phyloP scores from a whole-genome alignment of 2,888 invertebrate species.

The Cepaea hortensis region DNA sequence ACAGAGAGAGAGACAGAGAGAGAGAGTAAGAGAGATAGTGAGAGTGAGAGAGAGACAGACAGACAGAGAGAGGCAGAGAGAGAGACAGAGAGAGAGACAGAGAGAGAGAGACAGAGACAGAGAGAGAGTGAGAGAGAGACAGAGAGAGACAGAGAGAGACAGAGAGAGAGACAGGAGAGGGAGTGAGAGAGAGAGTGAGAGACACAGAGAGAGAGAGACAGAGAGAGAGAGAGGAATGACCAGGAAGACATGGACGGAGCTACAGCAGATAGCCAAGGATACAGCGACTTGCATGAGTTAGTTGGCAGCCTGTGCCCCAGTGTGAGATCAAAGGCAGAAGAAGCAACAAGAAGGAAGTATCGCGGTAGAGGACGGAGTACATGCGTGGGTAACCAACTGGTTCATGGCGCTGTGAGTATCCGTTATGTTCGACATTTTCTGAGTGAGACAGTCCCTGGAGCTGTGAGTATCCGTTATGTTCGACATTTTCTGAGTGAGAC shows the following conservation, averaged over 20 bases:
- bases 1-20: not conserved
- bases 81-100: not conserved
- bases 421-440: no score
- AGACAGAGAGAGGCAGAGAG: not conserved
- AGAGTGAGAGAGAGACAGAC: not conserved
- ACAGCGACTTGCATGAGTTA: not conserved
- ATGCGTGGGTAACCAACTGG: no score
- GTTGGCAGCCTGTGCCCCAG: not conserved
- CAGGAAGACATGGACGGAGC: constrained; percentile 1
- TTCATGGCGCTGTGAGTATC: no score
- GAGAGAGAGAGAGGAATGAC: not conserved
- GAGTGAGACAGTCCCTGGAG: no score
- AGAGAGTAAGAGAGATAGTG: no score
- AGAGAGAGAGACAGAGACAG: not conserved
- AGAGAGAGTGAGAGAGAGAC: not conserved
- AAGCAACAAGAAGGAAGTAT: no score
- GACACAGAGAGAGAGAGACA: constrained; percentile 35
- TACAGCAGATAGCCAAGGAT: not conserved
- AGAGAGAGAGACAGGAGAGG: not conserved
- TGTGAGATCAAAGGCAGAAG: not conserved
- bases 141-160: not conserved
- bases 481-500: no score
- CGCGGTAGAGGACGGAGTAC: no score
- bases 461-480: no score
- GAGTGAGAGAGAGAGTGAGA: not conserved